phyloP scores from a whole-genome alignment of 2,113 vertebrate species.

The Coryphaenoides rupestris region DNA sequence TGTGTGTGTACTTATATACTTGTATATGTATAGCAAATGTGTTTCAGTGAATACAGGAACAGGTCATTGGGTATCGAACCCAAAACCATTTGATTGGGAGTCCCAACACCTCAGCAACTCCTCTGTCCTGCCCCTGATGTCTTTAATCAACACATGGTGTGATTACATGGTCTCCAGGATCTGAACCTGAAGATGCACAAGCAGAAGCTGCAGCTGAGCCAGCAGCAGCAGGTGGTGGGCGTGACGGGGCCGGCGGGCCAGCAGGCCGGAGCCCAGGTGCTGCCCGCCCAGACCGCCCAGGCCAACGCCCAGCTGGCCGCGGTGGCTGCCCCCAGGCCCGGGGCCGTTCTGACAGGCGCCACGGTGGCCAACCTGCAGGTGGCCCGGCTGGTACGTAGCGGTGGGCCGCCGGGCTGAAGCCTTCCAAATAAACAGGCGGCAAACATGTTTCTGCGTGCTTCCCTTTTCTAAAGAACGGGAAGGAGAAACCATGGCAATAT shows the following conservation, averaged over 20 bases:
- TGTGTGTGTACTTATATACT: no score
- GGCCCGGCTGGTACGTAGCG: slow-evolving; percentile 78
- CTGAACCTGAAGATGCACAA: slow-evolving; percentile 73
- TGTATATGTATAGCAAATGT: no score
- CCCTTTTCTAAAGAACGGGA: no score
- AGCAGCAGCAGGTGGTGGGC: slow-evolving; percentile 61
- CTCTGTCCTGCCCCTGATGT: no score
- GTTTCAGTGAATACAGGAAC: no score
- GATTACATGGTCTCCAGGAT: slow-evolving; percentile 66
- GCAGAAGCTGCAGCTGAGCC: slow-evolving; percentile 66
- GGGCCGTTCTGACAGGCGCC: slow-evolving; percentile 81
- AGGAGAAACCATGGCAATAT: no score
- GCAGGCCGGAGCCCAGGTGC: slow-evolving; percentile 76
- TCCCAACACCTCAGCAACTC: neutral
- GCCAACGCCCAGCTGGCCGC: slow-evolving; percentile 83
- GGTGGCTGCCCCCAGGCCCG: slow-evolving; percentile 80
- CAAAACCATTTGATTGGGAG: no score
- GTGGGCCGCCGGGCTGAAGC: no score
- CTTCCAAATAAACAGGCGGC: no score
- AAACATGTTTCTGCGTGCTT: no score
- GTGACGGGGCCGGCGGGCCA: slow-evolving; percentile 74
- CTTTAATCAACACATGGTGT: no score
- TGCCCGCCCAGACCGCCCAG: slow-evolving; percentile 77
- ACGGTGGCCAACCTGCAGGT: slow-evolving; percentile 86
- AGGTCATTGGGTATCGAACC: no score